A percentile compares a stretch with the other conserved stretches of the same genome.
Evolutionary conservation across 2,797 vertebrate genomes (phyloP).

Genomic region (Dermochelys coriacea): DNA sequence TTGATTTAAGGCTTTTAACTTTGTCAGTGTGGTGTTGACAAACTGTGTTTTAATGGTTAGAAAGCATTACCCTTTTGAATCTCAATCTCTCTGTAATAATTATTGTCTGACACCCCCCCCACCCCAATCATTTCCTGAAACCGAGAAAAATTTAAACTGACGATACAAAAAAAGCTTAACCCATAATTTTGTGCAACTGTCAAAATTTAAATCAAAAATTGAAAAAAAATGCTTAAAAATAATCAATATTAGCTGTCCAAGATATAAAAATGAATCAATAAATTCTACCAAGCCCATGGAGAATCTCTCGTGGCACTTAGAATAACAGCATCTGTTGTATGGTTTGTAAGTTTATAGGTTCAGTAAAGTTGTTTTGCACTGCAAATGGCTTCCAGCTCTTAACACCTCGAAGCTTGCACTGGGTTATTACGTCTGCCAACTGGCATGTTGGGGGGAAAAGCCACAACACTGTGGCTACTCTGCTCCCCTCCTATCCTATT

Average conservation of each 20-base stretch:
- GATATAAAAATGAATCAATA: background rate
- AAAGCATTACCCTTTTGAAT: background rate
- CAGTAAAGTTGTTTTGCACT: fast-evolving
- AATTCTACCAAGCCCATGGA: background rate
- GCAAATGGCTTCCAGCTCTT: background rate
- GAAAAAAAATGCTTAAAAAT: background rate
- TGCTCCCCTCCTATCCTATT: background rate
- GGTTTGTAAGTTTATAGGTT: background rate
- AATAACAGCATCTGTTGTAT: fast-evolving
- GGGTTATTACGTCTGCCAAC: background rate
- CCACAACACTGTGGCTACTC: background rate
- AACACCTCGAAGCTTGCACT: fast-evolving
- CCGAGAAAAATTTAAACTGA: background rate
- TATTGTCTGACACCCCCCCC: background rate
- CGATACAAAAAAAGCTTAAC: background rate
- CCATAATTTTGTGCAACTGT: background rate
- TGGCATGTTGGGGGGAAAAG: background rate
- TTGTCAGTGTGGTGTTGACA: background rate
- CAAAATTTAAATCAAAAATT: background rate
- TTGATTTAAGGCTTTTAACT: background rate
- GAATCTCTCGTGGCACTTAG: slow-evolving; percentile 37
- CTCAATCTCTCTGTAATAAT: background rate
- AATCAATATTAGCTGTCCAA: background rate
- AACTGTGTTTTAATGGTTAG: background rate
- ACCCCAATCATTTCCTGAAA: background rate